Base-by-base conservation (phyloP, 2,888 invertebrate genomes). In the Sericinus montela region DNA sequence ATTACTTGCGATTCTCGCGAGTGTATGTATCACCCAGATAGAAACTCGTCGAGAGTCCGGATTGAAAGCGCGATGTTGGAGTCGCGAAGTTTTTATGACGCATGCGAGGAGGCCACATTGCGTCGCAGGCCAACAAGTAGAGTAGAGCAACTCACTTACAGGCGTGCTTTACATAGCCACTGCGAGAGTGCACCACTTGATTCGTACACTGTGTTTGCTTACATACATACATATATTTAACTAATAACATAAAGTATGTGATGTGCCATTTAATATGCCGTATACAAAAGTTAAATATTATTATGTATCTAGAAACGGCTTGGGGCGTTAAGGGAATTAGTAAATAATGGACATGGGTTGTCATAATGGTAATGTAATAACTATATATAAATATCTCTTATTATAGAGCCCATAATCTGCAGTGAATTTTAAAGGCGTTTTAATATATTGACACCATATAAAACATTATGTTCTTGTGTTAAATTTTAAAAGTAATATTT, bases 21-120 rank as follows among this genome's bases (percentile, higher is more conserved):
- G 32, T 42, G 63, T 70, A 52, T 68, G 61, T 72, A 67, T 68
- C 68, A 75, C 74, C 69, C 67, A 63, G 76, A 71, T 74, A 80
- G 79, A 83, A 85, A 86, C 76, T 57, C 79, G 64, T 65, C 51
- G 49, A 46, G 46, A 52, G 72, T 74, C 80, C 80, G 80, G 84
- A 84, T 83, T 72, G 86, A 87, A 86, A 87, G 85, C 82, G 79
- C 70, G 69, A 59, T 69, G 75, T 70, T 72, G 73, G 69, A n/a
- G n/a, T n/a, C n/a, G n/a, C n/a, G n/a, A n/a, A 62, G 69, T 81
- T 83, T 83, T 80, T 80, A 67, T 59, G 54, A 51, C 56, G 55
- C 58, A 67, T 57, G 56, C 66, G 60, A 58, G 65, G 61, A 58
- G 63, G 63, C 72, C 66, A 69, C 73, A 74, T 75, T 58, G 63